These are phyloP conservation scores for Porites lutea DNA, from an alignment of 64 coral and sea anemone genomes.

Conservation along the genomic window DNA sequence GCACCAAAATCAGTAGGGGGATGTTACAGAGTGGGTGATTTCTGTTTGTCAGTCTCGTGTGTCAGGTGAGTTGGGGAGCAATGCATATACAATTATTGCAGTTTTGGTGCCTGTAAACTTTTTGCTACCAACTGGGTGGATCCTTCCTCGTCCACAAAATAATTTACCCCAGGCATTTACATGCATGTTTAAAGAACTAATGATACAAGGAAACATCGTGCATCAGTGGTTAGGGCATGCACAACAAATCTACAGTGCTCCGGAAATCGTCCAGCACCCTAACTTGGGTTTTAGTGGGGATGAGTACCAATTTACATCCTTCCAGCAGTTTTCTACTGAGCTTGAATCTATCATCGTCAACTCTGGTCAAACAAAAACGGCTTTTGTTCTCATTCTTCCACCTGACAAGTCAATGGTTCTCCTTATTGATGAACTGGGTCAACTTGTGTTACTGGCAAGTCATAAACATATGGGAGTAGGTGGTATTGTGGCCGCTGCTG, in stretches of 20 bases:
- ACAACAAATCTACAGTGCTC: slow-evolving; percentile 38
- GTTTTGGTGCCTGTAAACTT: background rate
- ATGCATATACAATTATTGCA: slow-evolving; percentile 10
- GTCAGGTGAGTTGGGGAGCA: background rate
- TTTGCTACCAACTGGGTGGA: background rate
- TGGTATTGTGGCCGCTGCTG: slow-evolving; percentile 16
- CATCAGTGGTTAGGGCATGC: background rate
- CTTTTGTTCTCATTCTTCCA: slow-evolving; percentile 2
- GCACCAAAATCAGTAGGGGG: background rate
- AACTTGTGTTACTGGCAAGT: slow-evolving; percentile 13
- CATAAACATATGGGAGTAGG: slow-evolving; percentile 11
- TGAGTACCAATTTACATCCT: slow-evolving; percentile 28
- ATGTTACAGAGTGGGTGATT: background rate
- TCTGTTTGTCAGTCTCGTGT: slow-evolving; percentile 5
- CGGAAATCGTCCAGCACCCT: slow-evolving; percentile 31
- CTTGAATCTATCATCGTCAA: background rate
- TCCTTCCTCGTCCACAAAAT: background rate
- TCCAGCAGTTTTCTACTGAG: background rate
- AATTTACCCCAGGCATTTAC: background rate
- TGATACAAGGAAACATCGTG: background rate
- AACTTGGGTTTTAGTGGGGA: background rate
- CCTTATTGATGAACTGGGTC: background rate
- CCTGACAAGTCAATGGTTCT: slow-evolving; percentile 43
- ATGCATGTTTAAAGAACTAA: background rate
- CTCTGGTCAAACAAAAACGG: background rate